phyloP scores from a whole-genome alignment of 2,888 invertebrate genomes.

The Pardosa pseudoannulata region DNA sequence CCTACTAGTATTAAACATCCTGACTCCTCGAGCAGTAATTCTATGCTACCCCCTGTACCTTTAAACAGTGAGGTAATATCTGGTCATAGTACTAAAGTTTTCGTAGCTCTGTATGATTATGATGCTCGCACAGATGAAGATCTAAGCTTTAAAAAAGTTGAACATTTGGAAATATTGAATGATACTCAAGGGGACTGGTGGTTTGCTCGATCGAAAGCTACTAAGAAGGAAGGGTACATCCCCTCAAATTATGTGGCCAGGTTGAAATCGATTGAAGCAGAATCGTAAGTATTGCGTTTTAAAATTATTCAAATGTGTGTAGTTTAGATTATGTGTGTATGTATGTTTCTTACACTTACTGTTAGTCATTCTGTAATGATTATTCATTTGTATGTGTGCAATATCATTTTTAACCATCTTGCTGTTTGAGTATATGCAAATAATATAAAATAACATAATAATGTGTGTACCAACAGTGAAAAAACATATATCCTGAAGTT shows the following conservation, averaged over 20 bases:
- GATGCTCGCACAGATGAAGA: conserved; percentile 99
- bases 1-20: conserved; percentile 64
- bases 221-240: conserved; percentile 98
- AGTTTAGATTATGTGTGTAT: too few relatives aligned
- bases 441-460: too few relatives aligned
- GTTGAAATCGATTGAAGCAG: conserved; percentile 98
- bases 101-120: conserved; percentile 98
- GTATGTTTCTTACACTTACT: too few relatives aligned
- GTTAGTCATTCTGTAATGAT: too few relatives aligned
- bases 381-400: too few relatives aligned
- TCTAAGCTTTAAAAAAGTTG: conserved; percentile 98
- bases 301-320: too few relatives aligned
- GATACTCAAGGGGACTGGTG: conserved; percentile 99
- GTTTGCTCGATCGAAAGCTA: conserved; percentile 97
- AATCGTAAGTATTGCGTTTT: conserved; percentile 89
- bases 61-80: conserved; percentile 52
- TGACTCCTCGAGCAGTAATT: conserved; percentile 51
- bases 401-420: too few relatives aligned
- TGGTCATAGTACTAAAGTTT: conserved; percentile 83
- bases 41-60: conserved; percentile 66
- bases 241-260: conserved; percentile 99
- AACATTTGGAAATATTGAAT: conserved; percentile 98
- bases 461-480: too few relatives aligned
- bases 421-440: too few relatives aligned
- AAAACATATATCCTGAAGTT: too few relatives aligned